A percentile compares a stretch with the other conserved stretches of the same genome.
phyloP scores from a whole-genome alignment of 2,797 vertebrate species.

The Tokudaia tokunoshimensis region DNA sequence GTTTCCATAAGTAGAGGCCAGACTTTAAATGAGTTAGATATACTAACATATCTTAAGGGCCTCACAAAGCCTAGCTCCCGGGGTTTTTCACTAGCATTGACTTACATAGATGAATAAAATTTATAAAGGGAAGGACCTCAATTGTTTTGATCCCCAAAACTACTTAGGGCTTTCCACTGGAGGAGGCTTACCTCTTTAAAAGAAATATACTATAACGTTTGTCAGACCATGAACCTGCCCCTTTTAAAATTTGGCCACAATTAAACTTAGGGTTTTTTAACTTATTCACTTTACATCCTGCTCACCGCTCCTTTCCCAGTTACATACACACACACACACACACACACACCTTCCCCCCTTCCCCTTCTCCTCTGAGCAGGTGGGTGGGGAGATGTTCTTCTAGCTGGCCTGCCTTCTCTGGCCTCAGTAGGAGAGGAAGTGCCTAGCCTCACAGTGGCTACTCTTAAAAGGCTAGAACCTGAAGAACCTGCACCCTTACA shows the following conservation, averaged over 20 bases:
- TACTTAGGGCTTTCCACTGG: too few species aligned
- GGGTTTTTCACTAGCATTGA: not conserved
- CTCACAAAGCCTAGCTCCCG: too few species aligned
- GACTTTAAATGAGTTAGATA: not conserved
- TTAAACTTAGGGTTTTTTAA: not conserved
- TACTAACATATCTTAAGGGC: rapidly evolving
- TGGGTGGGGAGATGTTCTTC: not conserved
- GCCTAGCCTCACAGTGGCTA: not conserved
- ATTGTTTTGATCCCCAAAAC: not conserved
- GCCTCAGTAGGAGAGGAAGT: not conserved
- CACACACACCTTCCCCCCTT: not conserved
- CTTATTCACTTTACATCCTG: not conserved
- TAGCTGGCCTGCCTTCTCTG: not conserved
- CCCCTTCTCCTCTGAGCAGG: not conserved
- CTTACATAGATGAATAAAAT: not conserved
- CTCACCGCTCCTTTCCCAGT: not conserved
- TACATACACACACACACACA: too few species aligned
- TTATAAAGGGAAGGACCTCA: not conserved
- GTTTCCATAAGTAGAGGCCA: not conserved
- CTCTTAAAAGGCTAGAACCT: not conserved
- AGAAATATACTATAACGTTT: not conserved
- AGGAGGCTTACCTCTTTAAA: not conserved
- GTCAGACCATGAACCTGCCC: not conserved
- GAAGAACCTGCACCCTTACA: not conserved
- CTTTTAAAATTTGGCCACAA: not conserved